Evolutionary conservation across 2,888 invertebrate genomes (phyloP).

Genomic region (Ichneumoninae sp.): DNA sequence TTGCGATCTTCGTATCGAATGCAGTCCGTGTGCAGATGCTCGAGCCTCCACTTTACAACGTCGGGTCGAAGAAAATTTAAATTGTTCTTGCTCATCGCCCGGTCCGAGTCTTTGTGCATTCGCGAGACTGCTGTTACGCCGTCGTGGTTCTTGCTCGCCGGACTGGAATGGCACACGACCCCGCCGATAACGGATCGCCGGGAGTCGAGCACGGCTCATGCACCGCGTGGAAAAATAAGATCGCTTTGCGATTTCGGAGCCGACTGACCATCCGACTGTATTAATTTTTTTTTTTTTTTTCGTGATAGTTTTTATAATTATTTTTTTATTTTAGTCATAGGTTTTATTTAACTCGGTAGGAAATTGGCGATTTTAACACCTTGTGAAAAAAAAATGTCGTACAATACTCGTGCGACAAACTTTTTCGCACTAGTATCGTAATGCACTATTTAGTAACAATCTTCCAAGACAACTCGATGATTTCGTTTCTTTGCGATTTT

Average conservation of each 20-base stretch:
- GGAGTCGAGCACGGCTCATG: background rate
- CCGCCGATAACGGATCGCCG: background rate
- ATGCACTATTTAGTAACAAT: too few species aligned
- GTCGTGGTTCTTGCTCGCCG: conserved; percentile 11
- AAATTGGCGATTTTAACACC: too few species aligned
- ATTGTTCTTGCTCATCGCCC: conserved; percentile 15
- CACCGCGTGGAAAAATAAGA: conserved; percentile 68
- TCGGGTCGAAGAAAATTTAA: conserved; percentile 29
- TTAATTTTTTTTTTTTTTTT: background rate
- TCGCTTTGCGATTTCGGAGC: conserved; percentile 66
- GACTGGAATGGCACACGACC: conserved; percentile 6
- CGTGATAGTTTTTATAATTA: background rate
- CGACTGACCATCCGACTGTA: conserved; percentile 41
- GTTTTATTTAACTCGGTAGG: too few species aligned
- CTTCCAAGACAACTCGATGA: too few species aligned
- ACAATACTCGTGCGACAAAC: too few species aligned
- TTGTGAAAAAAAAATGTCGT: too few species aligned
- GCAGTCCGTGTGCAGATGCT: background rate
- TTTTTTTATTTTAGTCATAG: background rate
- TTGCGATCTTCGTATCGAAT: background rate
- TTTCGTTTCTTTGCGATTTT: too few species aligned
- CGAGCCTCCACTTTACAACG: background rate
- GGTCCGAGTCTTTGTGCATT: background rate
- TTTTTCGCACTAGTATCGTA: too few species aligned
- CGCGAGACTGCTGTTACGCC: conserved; percentile 30